Evolutionary conservation across 2,113 vertebrate species (phyloP), one percentile per base, ranked within the genome.

Genomic region (Spermophilus dauricus): DNA sequence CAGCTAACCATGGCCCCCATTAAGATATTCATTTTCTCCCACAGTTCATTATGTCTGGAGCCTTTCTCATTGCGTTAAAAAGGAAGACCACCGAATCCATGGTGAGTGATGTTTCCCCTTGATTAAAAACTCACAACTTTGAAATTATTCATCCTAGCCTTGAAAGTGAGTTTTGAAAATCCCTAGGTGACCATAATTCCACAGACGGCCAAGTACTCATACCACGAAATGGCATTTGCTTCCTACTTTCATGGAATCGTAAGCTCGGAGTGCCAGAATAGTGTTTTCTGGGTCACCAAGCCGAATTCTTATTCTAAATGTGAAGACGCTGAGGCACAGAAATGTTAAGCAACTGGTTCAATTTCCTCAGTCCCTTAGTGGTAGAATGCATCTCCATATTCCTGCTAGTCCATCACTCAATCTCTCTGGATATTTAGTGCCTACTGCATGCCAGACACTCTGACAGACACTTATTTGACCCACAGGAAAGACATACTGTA

Each of bases 31-130:
- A 6, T 96, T 95, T 39, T 97, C 93, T 86, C 69, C 48, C 56
- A 95, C 86, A 98, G 98, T 98, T 97, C 65, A 84, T 97, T 94
- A 91, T 63, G 86, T 97, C 98, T 70, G 98, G 97, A 96, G 95
- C 97, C 65, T 94, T 97, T 30, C 91, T 97, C 65, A 69, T 98
- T 76, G 94, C 94, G 53, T 0, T 97, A 37, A 89, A 96, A 94
- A 98, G 94, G 78, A 97, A 78, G 92, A 61, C 58, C 72, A 98
- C 97, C 39, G 30, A 81, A 84, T 81, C 28, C 14, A 18, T 98
- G 96, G 98, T 98, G 88, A 98, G 98, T 97, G 77, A 30, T 32
- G 13, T 65, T 53, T 84, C 32, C 42, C 24, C 32, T 42, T 95
- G 48, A 24, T 45, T 69, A 91, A 86, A 72, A 94, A 96, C 30